Evolutionary conservation across 2,888 invertebrate genomes (phyloP), one percentile per base, ranked within the genome.

Genomic region (Drosophila melanosoma): DNA sequence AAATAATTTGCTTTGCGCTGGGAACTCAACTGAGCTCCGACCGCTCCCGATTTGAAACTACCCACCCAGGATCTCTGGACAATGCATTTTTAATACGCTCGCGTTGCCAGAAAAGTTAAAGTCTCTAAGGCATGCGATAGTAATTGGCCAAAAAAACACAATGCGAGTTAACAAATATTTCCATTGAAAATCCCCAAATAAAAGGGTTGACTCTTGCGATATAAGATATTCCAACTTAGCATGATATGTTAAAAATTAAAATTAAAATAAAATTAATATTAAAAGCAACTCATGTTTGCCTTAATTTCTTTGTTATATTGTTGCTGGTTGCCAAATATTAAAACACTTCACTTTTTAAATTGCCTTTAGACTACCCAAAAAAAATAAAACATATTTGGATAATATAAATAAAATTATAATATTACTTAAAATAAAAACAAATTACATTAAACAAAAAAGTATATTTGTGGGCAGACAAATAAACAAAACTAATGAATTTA

Each of bases 1-100:
- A 76, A 83, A 63, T 85, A 87, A 85, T 87, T 84, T 69, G 62
- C 83, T 69, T 64, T 53, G 29, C 54, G 61, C 72, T 52, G 64
- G 36, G 68, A 76, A 65, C 52, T 65, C 49, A 38, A 38, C 17
- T 20, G 11, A 23, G 17, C 53, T 53, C 11, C 17, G 53, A 45
- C 42, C 63, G n/a, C 58, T 56, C 63, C 54, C 65, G 45, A 79
- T 57, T 51, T 52, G 54, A 45, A 66, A 69, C 71, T 40, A 67
- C 58, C 38, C 73, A 49, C 33, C 51, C 74, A 20, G 20, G 56
- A 36, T 8, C 38, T 29, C 40, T 8, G 42, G 35, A 2, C 23
- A 15, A 54, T 77, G 69, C 73, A 77, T 73, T 63, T 57, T 69
- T 77, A 63, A 78, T 64, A 51, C 61, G 40, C 33, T 48, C 57